Base-by-base conservation (phyloP, 1,140 invertebrate species). In the Bilobella aurantiaca region DNA sequence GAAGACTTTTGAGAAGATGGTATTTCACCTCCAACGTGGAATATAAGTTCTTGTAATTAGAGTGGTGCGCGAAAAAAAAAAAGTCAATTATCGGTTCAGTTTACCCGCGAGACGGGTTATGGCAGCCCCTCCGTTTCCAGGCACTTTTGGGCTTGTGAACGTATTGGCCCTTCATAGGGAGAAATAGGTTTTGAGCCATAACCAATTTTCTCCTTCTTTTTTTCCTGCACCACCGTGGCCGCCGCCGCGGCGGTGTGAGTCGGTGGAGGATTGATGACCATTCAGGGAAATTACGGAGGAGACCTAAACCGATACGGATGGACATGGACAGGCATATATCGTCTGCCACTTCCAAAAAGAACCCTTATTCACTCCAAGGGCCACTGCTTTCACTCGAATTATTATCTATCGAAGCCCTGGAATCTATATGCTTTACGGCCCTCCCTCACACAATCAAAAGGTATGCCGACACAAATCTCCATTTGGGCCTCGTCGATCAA, bases 221-320 rank as follows among this genome's bases (percentile, higher is more conserved):
- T 53, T 53, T 53, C 25, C 23, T 8, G 14, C 49, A 18, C 21
- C 49, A 18, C 49, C 37, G 37, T 42, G n/a, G n/a, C 12, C 49
- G 49, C 49, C 23, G 49, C 49, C 23, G 49, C 12, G 49, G 14
- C 12, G 12, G 29, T 12, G 57, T n/a, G n/a, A n/a, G n/a, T n/a
- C n/a, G n/a, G n/a, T n/a, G n/a, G n/a, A 58, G 57, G 57, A 58
- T 58, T 58, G 57, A 58, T 58, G 57, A 58, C 25, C 57, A 58
- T 58, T 58, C 57, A 31, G 57, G 57, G 57, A 58, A 58, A 58
- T 58, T 58, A 58, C 25, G 29, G 57, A 8, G 16, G 12, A 31
- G 57, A 58, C 25, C 25, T 14, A 58, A 58, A 58, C 25, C 14
- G 25, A 58, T 31, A 31, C 25, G 57, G 57, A 27, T 29, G 29